phyloP scores from a whole-genome alignment of 2,888 invertebrate genomes.

The Pseudanteris insignis region DNA sequence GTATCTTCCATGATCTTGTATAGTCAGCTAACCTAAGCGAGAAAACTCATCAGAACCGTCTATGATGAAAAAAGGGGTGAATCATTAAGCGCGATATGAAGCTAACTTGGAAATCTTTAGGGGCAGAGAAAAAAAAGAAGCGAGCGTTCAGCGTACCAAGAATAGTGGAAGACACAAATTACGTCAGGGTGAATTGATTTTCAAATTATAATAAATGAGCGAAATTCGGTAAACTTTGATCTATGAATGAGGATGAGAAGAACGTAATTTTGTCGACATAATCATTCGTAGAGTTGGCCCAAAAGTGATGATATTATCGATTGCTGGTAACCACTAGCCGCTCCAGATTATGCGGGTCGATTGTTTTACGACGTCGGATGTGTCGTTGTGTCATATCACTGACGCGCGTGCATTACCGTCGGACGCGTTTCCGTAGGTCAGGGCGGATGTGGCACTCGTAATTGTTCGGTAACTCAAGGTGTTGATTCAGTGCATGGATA shows the following conservation, averaged over 20 bases:
- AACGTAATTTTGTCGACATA: too few relatives aligned
- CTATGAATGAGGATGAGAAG: too few relatives aligned
- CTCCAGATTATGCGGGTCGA: constrained; percentile 15
- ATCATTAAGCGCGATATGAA: constrained; percentile 55
- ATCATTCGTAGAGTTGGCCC: too few relatives aligned
- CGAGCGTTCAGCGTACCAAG: constrained; percentile 3
- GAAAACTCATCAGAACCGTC: constrained; percentile 55
- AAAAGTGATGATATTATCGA: too few relatives aligned
- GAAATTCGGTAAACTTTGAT: too few relatives aligned
- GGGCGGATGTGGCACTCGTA: constrained; percentile 13
- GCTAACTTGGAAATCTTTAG: constrained; percentile 44
- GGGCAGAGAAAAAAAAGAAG: constrained; percentile 13
- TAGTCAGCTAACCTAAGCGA: constrained; percentile 34
- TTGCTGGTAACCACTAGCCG: too few relatives aligned
- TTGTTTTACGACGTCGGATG: constrained; percentile 30
- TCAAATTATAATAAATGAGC: not conserved
- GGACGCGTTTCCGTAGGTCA: too few relatives aligned
- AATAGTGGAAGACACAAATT: not conserved
- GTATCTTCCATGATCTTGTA: constrained; percentile 34
- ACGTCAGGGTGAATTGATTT: constrained; percentile 12
- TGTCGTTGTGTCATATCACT: too few relatives aligned
- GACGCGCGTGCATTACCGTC: too few relatives aligned
- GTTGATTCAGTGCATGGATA: constrained; percentile 16
- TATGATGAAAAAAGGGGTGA: constrained; percentile 59
- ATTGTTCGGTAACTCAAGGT: constrained; percentile 20